Evolutionary conservation across 2,888 invertebrate species (phyloP).

Genomic region (Cataglyphis altisquamis): DNA sequence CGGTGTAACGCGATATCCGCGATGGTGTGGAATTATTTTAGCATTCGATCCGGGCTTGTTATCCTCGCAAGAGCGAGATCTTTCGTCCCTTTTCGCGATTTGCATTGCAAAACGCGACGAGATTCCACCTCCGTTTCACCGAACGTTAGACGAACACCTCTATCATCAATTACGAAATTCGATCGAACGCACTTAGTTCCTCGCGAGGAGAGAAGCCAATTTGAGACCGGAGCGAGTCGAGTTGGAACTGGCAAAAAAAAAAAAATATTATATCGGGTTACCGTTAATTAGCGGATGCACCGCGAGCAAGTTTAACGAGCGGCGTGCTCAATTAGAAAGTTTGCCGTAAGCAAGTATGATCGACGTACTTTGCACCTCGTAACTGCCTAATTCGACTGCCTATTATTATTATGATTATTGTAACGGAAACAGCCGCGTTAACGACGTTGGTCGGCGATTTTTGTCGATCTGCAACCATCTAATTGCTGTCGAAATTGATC

Average conservation of each 20-base stretch:
- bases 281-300: conserved; percentile 49
- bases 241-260: not conserved
- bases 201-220: conserved; percentile 14
- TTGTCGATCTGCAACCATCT: not conserved
- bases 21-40: not conserved
- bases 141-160: not conserved
- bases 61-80: not conserved
- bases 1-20: not conserved
- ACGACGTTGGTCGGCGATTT: conserved; percentile 2
- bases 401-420: conserved; percentile 46
- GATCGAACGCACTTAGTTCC: conserved; percentile 20
- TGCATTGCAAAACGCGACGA: not conserved
- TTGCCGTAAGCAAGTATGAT: conserved; percentile 43
- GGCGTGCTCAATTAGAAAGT: conserved; percentile 59
- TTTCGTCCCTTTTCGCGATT: not conserved
- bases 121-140: not conserved
- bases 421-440: conserved; percentile 25
- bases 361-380: conserved; percentile 44
- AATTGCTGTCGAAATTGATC: conserved; percentile 1
- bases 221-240: not conserved
- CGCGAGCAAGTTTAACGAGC: conserved; percentile 52
- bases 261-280: conserved; percentile 1
- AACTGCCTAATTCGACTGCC: conserved; percentile 32
- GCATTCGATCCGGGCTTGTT: not conserved
- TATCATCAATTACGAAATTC: conserved; percentile 33